Percentiles rank a stretch among this genome's conserved stretches.
These are phyloP conservation scores for Harpagoxenus sublaevis DNA, from an alignment of 2,888 invertebrate genomes.

Conservation along the genomic window DNA sequence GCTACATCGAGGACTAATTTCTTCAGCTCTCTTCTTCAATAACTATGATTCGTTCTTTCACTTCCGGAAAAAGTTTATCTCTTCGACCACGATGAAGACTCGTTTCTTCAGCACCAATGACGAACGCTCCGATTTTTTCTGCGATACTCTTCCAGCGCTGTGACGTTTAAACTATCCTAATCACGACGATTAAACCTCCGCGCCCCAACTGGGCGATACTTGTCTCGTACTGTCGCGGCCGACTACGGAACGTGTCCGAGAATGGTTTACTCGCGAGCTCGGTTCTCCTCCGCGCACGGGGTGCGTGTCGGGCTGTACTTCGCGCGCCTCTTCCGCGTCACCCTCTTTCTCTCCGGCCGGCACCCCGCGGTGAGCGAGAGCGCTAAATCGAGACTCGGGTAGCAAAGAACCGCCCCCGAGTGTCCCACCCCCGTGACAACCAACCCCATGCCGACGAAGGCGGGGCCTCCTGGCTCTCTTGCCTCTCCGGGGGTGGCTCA, in stretches of 20 bases:
- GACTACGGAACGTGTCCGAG: slow-evolving; percentile 17
- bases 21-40: not conserved
- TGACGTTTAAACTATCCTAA: not conserved
- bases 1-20: not conserved
- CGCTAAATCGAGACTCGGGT: slow-evolving; percentile 61
- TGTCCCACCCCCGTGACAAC: slow-evolving; percentile 78
- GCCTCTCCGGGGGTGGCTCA: slow-evolving; percentile 81
- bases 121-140: not conserved
- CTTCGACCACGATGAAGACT: not conserved
- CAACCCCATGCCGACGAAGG: slow-evolving; percentile 79
- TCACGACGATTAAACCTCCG: slow-evolving; percentile 21
- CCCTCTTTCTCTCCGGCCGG: slow-evolving; percentile 46
- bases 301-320: slow-evolving; percentile 42
- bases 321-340: slow-evolving; percentile 47
- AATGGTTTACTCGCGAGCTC: slow-evolving; percentile 37
- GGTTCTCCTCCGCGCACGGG: slow-evolving; percentile 62
- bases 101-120: not conserved
- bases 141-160: not conserved
- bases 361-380: slow-evolving; percentile 40
- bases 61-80: not conserved
- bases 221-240: slow-evolving; percentile 19
- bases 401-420: slow-evolving; percentile 81
- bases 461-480: slow-evolving; percentile 75
- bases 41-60: not conserved
- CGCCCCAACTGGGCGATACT: not conserved